phyloP scores from a whole-genome alignment of 2,888 invertebrate species.

The Ormyrus labotus region DNA sequence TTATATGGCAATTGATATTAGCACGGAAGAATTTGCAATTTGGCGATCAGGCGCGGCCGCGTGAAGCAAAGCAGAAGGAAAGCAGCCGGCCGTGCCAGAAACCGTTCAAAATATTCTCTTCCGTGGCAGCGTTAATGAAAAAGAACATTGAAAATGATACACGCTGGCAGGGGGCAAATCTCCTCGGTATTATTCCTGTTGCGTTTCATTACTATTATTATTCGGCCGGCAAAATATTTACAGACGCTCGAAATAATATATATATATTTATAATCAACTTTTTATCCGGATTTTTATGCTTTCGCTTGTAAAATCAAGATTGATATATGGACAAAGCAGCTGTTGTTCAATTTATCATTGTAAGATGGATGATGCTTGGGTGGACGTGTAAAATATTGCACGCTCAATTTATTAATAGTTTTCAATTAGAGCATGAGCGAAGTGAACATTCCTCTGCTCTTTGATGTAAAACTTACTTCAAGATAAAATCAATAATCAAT shows the following conservation, averaged over 20 bases:
- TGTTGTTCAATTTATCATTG: too few relatives aligned
- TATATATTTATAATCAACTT: neutral
- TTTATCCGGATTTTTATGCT: slow-evolving; percentile 2
- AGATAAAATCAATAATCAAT: too few relatives aligned
- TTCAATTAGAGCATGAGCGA: too few relatives aligned
- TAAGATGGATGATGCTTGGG: too few relatives aligned
- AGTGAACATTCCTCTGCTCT: too few relatives aligned
- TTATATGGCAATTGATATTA: slow-evolving; percentile 24
- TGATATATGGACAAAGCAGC: too few relatives aligned
- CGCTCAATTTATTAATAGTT: too few relatives aligned
- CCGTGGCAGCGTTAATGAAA: slow-evolving; percentile 46
- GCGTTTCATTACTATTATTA: slow-evolving; percentile 11
- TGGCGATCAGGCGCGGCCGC: slow-evolving; percentile 50
- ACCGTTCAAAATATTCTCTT: slow-evolving; percentile 30
- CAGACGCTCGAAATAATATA: too few relatives aligned
- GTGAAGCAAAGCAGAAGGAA: slow-evolving; percentile 50
- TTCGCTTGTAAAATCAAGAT: neutral
- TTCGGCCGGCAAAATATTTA: too few relatives aligned
- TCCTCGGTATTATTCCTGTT: slow-evolving; percentile 13
- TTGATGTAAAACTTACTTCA: neutral
- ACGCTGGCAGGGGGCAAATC: slow-evolving; percentile 49
- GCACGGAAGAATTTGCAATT: slow-evolving; percentile 48
- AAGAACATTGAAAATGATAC: slow-evolving; percentile 52
- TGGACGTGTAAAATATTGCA: too few relatives aligned
- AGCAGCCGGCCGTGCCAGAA: slow-evolving; percentile 31